phyloP scores from a whole-genome alignment of 2,888 invertebrate species.

The Rotaria macrura region DNA sequence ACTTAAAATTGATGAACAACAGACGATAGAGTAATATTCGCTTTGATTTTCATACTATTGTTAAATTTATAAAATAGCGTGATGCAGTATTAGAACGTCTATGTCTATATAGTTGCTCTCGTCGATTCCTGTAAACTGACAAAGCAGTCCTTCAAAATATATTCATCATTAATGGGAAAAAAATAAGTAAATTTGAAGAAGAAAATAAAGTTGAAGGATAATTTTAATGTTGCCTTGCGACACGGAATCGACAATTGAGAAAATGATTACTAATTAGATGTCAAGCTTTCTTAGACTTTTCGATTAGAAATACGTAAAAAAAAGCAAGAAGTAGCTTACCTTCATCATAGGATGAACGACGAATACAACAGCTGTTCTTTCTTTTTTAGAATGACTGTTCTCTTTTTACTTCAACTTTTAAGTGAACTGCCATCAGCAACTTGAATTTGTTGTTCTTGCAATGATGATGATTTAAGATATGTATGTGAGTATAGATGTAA shows the following conservation, averaged over 20 bases:
- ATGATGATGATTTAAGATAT: neutral
- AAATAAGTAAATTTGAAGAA: neutral
- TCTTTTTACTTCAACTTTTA: neutral
- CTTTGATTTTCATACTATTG: neutral
- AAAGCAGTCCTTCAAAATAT: neutral
- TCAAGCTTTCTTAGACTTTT: neutral
- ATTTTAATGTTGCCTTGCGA: neutral
- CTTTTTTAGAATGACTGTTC: neutral
- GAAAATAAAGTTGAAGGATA: neutral
- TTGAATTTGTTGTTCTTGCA: constrained; percentile 3
- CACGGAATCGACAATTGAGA: neutral
- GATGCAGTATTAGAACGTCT: neutral
- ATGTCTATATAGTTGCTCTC: neutral
- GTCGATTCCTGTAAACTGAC: neutral
- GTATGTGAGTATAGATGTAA: neutral
- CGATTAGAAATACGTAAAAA: neutral
- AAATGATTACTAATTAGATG: neutral
- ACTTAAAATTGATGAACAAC: neutral
- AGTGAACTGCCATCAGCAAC: neutral
- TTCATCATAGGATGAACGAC: neutral
- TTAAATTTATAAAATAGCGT: neutral
- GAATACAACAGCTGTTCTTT: neutral
- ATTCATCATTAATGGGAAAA: neutral
- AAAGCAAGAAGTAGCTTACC: neutral
- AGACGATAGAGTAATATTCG: neutral